These are phyloP conservation scores for Zoanthus sociatus DNA, from an alignment of 92 coral and sea anemone species.

Conservation along the genomic window DNA sequence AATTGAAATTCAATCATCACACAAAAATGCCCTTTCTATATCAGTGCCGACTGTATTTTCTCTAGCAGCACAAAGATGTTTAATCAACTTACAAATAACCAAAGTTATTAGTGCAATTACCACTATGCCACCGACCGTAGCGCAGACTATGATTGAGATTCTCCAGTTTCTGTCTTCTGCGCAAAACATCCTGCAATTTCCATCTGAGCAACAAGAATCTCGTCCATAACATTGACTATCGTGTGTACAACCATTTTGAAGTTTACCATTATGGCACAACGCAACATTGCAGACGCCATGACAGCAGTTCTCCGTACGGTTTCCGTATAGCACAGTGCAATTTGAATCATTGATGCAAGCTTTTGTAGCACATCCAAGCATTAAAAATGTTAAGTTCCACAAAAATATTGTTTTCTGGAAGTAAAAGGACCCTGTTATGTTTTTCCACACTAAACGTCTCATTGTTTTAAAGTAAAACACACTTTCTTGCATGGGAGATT, in stretches of 20 bases:
- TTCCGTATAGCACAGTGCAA: not conserved
- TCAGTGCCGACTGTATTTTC: not conserved
- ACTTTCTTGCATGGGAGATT: no score
- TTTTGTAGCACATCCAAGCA: not conserved
- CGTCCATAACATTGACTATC: not conserved
- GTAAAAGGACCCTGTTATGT: no score
- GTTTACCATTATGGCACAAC: not conserved
- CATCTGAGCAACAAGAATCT: not conserved
- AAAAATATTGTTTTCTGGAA: not conserved
- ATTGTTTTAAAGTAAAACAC: no score
- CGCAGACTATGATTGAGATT: not conserved
- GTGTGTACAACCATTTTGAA: not conserved
- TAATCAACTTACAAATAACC: not conserved
- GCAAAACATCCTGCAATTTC: not conserved
- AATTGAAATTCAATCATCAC: not conserved
- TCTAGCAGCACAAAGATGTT: not conserved
- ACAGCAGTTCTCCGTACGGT: not conserved
- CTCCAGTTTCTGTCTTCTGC: not conserved
- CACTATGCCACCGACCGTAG: not conserved
- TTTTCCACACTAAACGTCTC: no score
- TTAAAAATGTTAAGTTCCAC: not conserved
- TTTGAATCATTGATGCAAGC: not conserved
- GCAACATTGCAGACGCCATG: not conserved
- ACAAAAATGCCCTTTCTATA: not conserved
- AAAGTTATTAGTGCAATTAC: not conserved